phyloP scores from a whole-genome alignment of 2,888 invertebrate species.

The Helicoverpa assulta region DNA sequence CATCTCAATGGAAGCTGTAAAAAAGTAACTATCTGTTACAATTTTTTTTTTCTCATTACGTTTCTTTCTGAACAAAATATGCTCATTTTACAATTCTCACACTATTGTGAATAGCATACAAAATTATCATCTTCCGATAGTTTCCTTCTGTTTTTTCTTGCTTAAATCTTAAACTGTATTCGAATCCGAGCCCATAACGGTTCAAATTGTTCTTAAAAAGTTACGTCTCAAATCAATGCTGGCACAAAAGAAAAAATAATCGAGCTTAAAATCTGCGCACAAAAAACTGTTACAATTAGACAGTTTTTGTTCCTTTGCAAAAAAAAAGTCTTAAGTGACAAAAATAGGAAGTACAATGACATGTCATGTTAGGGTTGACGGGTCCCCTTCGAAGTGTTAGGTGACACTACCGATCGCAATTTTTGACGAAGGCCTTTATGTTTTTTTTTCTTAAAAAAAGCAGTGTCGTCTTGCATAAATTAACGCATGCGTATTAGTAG shows the following conservation, averaged over 20 bases:
- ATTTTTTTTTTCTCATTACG: too few relatives aligned
- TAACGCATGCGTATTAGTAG: slow-evolving; percentile 78
- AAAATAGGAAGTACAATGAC: slow-evolving; percentile 87
- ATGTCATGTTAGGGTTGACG: slow-evolving; percentile 86
- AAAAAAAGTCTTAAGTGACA: slow-evolving; percentile 86
- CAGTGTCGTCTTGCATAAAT: slow-evolving; percentile 89
- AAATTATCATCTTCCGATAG: slow-evolving; percentile 38
- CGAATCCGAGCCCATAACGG: slow-evolving; percentile 67
- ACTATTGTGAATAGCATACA: not conserved
- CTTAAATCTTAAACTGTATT: slow-evolving; percentile 39
- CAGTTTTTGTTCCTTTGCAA: slow-evolving; percentile 85
- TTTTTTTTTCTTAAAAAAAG: slow-evolving; percentile 74
- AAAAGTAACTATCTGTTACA: too few relatives aligned
- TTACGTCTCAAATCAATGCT: slow-evolving; percentile 68
- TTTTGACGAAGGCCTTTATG: slow-evolving; percentile 85
- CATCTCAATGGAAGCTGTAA: too few relatives aligned
- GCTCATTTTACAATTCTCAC: slow-evolving; percentile 13
- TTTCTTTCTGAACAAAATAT: too few relatives aligned
- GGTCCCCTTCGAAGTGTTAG: slow-evolving; percentile 84
- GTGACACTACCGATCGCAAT: slow-evolving; percentile 86
- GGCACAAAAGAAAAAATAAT: slow-evolving; percentile 84
- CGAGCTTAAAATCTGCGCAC: slow-evolving; percentile 85
- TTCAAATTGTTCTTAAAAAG: slow-evolving; percentile 67
- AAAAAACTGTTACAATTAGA: slow-evolving; percentile 90
- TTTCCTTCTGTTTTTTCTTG: slow-evolving; percentile 30